Conservation (phyloP, 2,113 vertebrate genomes). For the Antechinus flavipes region DNA sequence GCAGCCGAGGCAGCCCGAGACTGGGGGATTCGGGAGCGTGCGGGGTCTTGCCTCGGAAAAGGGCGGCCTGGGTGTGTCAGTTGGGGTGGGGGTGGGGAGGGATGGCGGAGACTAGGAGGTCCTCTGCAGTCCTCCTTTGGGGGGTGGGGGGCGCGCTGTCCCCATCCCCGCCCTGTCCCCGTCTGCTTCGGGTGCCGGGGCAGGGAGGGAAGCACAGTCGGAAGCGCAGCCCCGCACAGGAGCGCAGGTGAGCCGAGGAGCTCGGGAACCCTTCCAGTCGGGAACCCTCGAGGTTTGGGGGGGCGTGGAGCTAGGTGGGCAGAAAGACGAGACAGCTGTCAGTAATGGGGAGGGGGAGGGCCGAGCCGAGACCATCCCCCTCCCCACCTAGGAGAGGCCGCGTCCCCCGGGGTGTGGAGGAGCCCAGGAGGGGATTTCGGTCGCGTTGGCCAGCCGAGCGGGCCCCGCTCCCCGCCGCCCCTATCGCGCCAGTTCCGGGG, state of each 20-base stretch:
- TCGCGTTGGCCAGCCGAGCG: background rate
- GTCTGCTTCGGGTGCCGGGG: background rate
- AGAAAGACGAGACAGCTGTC: background rate
- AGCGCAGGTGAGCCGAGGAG: background rate
- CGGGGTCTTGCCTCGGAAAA: background rate
- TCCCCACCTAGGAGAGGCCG: background rate
- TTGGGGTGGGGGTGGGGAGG: background rate
- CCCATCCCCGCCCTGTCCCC: background rate
- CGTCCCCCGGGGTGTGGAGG: conserved; percentile 27
- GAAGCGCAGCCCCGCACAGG: background rate
- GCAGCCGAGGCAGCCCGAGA: background rate
- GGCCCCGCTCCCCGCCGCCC: background rate
- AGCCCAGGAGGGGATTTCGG: background rate
- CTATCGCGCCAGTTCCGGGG: background rate
- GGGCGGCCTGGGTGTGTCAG: background rate
- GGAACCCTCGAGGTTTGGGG: no score
- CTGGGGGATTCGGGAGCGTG: background rate
- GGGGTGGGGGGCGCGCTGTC: background rate
- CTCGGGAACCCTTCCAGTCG: no score
- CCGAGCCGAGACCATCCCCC: background rate
- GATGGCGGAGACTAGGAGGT: background rate
- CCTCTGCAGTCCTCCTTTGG: background rate
- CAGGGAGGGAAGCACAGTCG: background rate
- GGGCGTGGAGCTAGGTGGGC: background rate
- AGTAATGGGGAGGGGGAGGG: background rate